Evolutionary conservation across 2,888 invertebrate species (phyloP), one percentile per base, ranked within the genome.

Genomic region (Acrobasis suavella): DNA sequence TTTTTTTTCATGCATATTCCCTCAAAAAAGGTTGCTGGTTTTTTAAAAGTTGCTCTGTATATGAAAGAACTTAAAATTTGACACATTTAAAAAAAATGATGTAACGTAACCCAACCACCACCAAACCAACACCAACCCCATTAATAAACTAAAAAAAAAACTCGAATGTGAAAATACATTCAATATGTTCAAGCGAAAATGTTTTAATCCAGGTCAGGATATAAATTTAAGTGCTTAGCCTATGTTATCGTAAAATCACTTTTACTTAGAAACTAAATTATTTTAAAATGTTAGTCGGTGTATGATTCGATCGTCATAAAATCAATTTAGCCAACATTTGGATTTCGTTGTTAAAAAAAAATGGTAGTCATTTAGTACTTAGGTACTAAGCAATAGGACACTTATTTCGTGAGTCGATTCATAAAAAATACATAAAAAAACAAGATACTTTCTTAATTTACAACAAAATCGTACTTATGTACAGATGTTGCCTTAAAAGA

Each of bases 161-260:
- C 12, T 22, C 17, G 9, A 52, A 52, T 32, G 32, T 17, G 10
- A 12, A 52, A 58, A 32, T 12, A 52, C 12, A 6, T 32, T 5
- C 32, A 2, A 14, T 46, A 14, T 46, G 12, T 7, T 2, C 5
- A n/a, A 46, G 46, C n/a, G n/a, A n/a, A 46, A 46, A 39, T 10
- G 39, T 38, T 59, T 22, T 51, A 60, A 60, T 60, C 51, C 38
- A 55, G 49, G 58, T 50, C 58, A 62, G 15, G 42, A 60, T 54
- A 54, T 54, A 7, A 50, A 83, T 70, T 75, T 78, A 83, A 75
- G 80, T 80, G 72, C 81, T 83, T 83, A 82, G 59, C 66, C 66
- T 77, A 74, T 71, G 76, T 78, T 77, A 75, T 66, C 69, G 66
- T 72, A 72, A 72, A 73, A 82, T 80, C 80, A 81, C 78, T 77